Evolutionary conservation across 2,113 vertebrate genomes (phyloP).

Genomic region (Phoenicopterus ruber): DNA sequence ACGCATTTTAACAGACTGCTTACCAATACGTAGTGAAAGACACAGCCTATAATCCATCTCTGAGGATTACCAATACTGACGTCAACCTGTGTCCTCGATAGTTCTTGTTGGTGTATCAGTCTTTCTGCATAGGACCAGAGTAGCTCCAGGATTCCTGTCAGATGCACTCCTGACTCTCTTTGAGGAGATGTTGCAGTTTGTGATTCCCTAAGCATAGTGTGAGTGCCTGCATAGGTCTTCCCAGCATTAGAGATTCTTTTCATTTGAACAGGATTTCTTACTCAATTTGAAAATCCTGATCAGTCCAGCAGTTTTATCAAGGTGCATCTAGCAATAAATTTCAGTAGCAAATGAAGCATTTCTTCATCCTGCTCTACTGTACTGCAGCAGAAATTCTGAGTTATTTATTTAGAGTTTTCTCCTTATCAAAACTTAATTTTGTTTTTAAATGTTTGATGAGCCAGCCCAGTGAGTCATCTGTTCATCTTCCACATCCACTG

Average conservation of each 20-base stretch:
- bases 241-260: background rate
- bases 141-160: background rate
- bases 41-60: background rate
- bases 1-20: background rate
- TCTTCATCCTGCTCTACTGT: background rate
- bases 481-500: background rate
- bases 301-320: background rate
- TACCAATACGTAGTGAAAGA: accelerated
- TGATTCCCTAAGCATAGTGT: background rate
- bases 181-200: background rate
- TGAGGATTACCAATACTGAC: background rate
- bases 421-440: background rate
- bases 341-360: background rate
- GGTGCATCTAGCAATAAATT: background rate
- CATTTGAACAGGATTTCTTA: background rate
- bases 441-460: background rate
- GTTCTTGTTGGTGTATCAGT: background rate
- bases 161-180: background rate
- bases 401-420: background rate
- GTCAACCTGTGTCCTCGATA: background rate
- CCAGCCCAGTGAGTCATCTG: background rate
- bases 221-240: background rate
- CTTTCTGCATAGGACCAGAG: background rate
- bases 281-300: background rate
- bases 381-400: background rate